Evolutionary conservation across 2,888 invertebrate species (phyloP), one percentile per base, ranked within the genome.

Genomic region (Meandrusa payeni): DNA sequence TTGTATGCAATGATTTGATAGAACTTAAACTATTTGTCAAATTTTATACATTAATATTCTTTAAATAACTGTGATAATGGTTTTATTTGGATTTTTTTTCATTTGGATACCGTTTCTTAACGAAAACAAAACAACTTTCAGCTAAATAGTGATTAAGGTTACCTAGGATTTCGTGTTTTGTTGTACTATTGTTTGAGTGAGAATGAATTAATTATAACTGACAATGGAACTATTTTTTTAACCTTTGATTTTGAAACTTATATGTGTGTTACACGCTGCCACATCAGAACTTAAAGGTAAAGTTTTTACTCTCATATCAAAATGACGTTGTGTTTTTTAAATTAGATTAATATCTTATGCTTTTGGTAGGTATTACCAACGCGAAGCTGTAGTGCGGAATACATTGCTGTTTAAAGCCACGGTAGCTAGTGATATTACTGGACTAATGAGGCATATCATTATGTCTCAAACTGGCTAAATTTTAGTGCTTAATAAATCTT

Each of bases 181-280:
- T 19, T 41, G 32, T 20, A 20, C 24, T 31, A 5, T 6, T 20
- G n/a, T n/a, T n/a, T n/a, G n/a, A n/a, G n/a, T n/a, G 23, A 11
- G 11, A 27, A 17, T 29, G 10, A 22, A 13, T 46, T 37, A 5
- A 10, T 17, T 32, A 9, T 10, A 27, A 37, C 9, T 19, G 17
- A 4, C 11, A 33, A 34, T 29, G 7, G 15, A 38, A 41, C 17
- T 41, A 12, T 20, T 33, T 41, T 27, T 41, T 26, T 43, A 19
- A 41, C 48, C 6, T 52, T 74, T 79, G 76, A 80, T 85, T 81
- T 74, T 82, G 83, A 77, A 76, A 67, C 58, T 57, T 68, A 41
- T 76, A 49, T 81, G 72, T 87, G 74, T 86, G 81, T 88, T 88
- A 76, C 88, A 88, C 80, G 88, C 88, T 83, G 88, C 88, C 77